These are phyloP conservation scores for Chiloscyllium punctatum DNA, from an alignment of 2,797 vertebrate genomes.

Conservation along the genomic window DNA sequence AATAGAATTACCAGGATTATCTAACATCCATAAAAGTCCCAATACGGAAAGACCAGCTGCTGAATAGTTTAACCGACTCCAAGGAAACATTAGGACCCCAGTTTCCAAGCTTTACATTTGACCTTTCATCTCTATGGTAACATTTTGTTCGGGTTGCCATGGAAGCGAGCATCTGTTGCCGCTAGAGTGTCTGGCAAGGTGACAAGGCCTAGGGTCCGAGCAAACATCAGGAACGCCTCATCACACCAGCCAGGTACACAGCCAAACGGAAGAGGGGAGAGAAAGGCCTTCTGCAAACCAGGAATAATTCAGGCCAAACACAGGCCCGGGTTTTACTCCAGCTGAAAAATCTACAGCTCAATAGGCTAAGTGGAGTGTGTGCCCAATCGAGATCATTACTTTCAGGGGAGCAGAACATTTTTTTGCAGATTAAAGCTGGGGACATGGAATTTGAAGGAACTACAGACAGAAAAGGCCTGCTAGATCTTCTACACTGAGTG, in stretches of 20 bases:
- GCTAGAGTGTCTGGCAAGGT: conserved; percentile 1
- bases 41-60: conserved; percentile 34
- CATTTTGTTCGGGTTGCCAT: conserved; percentile 32
- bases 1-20: conserved; percentile 26
- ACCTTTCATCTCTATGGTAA: conserved; percentile 40
- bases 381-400: neutral
- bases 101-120: conserved; percentile 36
- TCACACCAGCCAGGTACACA: conserved; percentile 21
- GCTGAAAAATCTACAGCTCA: too few relatives aligned
- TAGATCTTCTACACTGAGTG: neutral
- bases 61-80: conserved; percentile 36
- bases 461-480: neutral
- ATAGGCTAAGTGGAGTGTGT: neutral
- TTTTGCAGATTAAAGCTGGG: neutral
- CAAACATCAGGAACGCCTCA: conserved; percentile 22
- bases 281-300: neutral
- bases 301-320: neutral
- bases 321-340: neutral
- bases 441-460: neutral
- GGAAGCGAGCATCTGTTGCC: conserved; percentile 34
- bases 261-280: neutral
- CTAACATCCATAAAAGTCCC: conserved; percentile 32
- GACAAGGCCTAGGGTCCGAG: conserved; percentile 12
- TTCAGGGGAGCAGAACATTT: neutral
- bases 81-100: conserved; percentile 40